Conservation (phyloP, 2,797 vertebrate genomes). For the Sciurus carolinensis region DNA sequence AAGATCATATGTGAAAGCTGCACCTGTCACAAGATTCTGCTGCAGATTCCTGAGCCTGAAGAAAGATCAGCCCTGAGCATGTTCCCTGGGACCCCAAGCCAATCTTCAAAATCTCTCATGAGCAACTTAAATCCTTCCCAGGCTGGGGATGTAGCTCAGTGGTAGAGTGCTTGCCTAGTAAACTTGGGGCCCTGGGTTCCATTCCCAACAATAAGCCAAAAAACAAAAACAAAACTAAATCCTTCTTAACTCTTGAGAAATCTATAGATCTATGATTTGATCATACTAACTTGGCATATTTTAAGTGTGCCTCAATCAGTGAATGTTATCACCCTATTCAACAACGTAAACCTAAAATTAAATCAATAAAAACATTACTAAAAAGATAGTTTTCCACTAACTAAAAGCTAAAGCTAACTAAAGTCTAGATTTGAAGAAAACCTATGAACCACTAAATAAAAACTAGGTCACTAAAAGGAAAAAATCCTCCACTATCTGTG, state of each 20-base stretch:
- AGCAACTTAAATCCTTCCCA: not conserved
- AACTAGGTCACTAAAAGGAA: constrained; percentile 13
- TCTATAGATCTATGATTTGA: not conserved
- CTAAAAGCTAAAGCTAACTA: not conserved
- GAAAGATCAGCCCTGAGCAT: not conserved
- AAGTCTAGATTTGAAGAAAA: not conserved
- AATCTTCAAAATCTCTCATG: not conserved
- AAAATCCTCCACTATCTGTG: not conserved
- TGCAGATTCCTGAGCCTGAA: not conserved
- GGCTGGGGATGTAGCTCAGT: not conserved
- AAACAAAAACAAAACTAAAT: not conserved
- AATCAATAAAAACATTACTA: not conserved
- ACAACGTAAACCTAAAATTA: not conserved
- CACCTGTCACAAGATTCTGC: not conserved
- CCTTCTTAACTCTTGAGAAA: not conserved
- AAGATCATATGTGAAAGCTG: not conserved
- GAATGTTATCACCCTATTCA: not conserved
- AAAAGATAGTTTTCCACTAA: constrained; percentile 27
- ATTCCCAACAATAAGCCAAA: not conserved
- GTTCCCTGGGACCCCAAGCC: too few species aligned
- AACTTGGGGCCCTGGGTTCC: not conserved
- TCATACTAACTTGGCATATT: not conserved
- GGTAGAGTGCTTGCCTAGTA: not conserved
- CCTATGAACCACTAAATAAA: constrained; percentile 15
- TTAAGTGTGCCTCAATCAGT: not conserved